These are phyloP conservation scores for Pampusana beccarii DNA, from an alignment of 2,113 vertebrate species.

Conservation along the genomic window DNA sequence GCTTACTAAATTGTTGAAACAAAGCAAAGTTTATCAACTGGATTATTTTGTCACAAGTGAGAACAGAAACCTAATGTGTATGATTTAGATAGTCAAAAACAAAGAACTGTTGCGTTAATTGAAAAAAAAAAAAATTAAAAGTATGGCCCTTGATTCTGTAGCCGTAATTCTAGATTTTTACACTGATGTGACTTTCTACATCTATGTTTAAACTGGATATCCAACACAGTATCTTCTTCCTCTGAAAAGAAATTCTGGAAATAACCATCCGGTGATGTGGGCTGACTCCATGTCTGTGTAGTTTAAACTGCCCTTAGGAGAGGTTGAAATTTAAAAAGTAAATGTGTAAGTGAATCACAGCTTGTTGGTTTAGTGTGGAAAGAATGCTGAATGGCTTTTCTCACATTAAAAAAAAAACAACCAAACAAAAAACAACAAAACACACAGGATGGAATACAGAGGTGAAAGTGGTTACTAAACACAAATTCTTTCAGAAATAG, in stretches of 20 bases:
- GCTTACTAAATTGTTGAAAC: background rate
- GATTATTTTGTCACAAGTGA: background rate
- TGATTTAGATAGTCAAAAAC: background rate
- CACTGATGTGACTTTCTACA: background rate
- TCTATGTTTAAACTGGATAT: background rate
- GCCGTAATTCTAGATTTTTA: background rate
- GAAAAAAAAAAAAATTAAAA: background rate
- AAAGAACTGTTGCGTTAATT: background rate
- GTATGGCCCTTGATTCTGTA: background rate
- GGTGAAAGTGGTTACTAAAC: background rate
- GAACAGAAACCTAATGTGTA: background rate
- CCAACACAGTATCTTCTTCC: background rate
- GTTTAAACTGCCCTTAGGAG: background rate
- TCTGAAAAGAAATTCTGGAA: background rate
- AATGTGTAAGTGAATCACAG: background rate
- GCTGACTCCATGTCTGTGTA: background rate
- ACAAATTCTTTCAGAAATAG: background rate
- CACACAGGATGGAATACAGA: background rate
- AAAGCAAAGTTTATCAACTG: background rate
- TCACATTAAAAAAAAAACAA: background rate
- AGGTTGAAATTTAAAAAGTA: background rate
- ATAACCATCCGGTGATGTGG: background rate
- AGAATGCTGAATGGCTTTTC: constrained; percentile 24
- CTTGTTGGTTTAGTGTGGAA: background rate
- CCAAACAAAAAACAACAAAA: too few relatives aligned